Evolutionary conservation across 2,888 invertebrate genomes (phyloP), one percentile per base, ranked within the genome.

Genomic region (Scaptomyza flava): DNA sequence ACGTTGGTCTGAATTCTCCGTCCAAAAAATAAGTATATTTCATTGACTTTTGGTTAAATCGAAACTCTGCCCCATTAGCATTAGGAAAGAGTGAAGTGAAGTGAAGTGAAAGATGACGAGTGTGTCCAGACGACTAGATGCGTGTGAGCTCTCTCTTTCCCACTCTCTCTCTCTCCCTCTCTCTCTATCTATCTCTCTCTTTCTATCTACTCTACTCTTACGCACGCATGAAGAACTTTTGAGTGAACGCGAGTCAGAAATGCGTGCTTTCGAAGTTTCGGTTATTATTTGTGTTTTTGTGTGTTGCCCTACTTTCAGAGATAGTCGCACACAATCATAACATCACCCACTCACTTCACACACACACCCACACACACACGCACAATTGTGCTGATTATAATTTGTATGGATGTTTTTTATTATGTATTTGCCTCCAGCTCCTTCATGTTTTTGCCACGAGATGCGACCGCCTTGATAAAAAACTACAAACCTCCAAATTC

Each of bases 241-340:
- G 36, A 43, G 52, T 30, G 67, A 66, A 48, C 61, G 61, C 58
- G 34, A 62, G 68, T 74, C 79, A 72, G 79, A 82, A 86, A 79
- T 82, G 82, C 82, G 82, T 83, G 87, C 74, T 81, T 58, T 72
- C 57, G 64, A 74, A 86, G 81, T 86, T 82, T 83, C 70, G 87
- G 87, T 86, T 86, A 86, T 70, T 83, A 65, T 81, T 72, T 75
- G 76, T 80, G 67, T 73, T 69, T 73, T 82, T 66, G 78, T 83
- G 67, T 75, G 78, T 83, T 82, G 82, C 77, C 82, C 82, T 81
- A 82, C 71, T 83, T 82, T 85, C 62, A 68, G 68, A 76, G 78
- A 78, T 81, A 86, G 69, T 61, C 48, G 34, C 52, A 48, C 43
- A 38, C 34, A 61, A 46, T 27, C 36, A 53, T 31, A 59, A 38